Evolutionary conservation across 2,888 invertebrate species (phyloP), one percentile per base, ranked within the genome.

Genomic region (Cheilosia soror): DNA sequence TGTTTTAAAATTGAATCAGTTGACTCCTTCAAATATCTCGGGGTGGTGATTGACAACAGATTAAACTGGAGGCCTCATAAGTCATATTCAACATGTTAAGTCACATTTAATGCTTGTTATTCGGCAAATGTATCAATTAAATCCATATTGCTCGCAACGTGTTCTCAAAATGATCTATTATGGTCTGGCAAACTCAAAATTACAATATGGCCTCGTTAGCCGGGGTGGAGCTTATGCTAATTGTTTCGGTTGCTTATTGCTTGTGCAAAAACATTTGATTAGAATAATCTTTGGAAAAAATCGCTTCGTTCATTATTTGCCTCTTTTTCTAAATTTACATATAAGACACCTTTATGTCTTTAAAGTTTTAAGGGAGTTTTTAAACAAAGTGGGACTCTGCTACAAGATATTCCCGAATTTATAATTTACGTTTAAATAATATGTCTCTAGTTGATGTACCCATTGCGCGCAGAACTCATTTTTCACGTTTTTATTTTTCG

Each of bases 1-100:
- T n/a, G n/a, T n/a, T n/a, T n/a, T n/a, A n/a, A n/a, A n/a, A n/a
- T n/a, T n/a, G n/a, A n/a, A n/a, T n/a, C n/a, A n/a, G n/a, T n/a
- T n/a, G n/a, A n/a, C n/a, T n/a, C n/a, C n/a, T n/a, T n/a, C n/a
- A n/a, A n/a, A n/a, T n/a, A n/a, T n/a, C n/a, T n/a, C n/a, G n/a
- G n/a, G n/a, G n/a, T 27, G 4, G 1, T 20, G 33, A 71, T 71
- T 29, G 60, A 60, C 6, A n/a, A 5, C 9, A 71, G 40, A 13
- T 31, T 69, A 13, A 33, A 69, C 27, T 60, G 60, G 60, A 71
- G 60, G 40, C 9, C n/a, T n/a, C n/a, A n/a, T n/a, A n/a, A n/a
- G n/a, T 40, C 60, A 51, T 71, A 27, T 51, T 4, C 4, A 51
- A 40, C 3, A 13, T 4, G 0, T 58, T 11, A 60, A 53, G 6